Evolutionary conservation across 2,888 invertebrate species (phyloP).

Genomic region (Tiphia femorata): DNA sequence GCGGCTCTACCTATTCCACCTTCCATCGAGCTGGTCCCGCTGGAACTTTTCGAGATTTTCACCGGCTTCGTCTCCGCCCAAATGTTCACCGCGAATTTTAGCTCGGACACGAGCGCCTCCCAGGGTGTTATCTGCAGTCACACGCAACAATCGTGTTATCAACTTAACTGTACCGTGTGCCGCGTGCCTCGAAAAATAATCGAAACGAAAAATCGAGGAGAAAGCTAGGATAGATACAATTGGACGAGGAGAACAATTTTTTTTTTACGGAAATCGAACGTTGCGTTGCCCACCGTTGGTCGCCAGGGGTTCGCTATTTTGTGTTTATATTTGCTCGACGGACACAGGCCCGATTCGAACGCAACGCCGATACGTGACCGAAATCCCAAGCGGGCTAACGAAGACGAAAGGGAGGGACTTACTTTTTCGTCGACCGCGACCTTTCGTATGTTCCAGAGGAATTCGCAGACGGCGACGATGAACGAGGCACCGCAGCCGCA

Average conservation of each 20-base stretch:
- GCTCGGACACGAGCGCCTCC: constrained; percentile 79
- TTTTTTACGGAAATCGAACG: neutral
- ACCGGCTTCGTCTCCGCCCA: constrained; percentile 82
- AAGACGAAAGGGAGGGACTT: constrained; percentile 38
- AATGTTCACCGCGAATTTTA: constrained; percentile 80
- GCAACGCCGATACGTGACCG: too few relatives aligned
- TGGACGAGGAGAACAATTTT: neutral
- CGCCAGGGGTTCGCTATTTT: neutral
- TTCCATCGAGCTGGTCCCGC: constrained; percentile 40
- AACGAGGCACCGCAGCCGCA: constrained; percentile 80
- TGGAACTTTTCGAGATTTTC: constrained; percentile 54
- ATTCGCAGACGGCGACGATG: constrained; percentile 84
- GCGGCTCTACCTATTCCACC: constrained; percentile 50
- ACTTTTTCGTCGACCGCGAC: constrained; percentile 85
- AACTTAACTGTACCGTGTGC: neutral
- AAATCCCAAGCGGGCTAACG: neutral
- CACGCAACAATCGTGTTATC: neutral
- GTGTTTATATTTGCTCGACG: too few relatives aligned
- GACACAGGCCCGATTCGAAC: too few relatives aligned
- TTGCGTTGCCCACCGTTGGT: neutral
- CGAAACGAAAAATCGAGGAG: too few relatives aligned
- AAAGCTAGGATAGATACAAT: too few relatives aligned
- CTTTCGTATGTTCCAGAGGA: constrained; percentile 85
- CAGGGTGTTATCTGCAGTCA: constrained; percentile 75
- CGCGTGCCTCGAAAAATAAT: neutral